Evolutionary conservation across 2,888 invertebrate species (phyloP), one percentile per base, ranked within the genome.

Genomic region (Nowickia ferox): DNA sequence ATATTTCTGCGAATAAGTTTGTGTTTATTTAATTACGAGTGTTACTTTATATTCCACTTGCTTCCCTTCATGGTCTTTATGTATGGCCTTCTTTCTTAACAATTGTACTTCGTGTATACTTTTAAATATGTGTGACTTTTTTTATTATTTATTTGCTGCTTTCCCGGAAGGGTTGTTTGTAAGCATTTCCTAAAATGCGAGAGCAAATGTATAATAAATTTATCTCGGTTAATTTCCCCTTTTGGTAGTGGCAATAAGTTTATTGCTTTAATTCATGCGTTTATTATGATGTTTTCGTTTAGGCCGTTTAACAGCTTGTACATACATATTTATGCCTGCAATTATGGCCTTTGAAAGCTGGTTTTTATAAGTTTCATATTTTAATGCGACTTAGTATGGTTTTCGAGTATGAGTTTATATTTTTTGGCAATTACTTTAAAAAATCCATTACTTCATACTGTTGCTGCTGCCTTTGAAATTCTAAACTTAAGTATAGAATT

Each of bases 361-460:
- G 66, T 77, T 76, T 53, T 13, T 30, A 46, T 22, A 44, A 17
- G 44, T 68, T 61, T 48, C 40, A 68, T 74, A 61, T n/a, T 38
- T 17, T 42, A 30, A 48, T 17, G 46, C 17, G 5, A 19, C n/a
- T 17, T 19, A 1, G 9, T 15, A 9, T n/a, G 19, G 5, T 30
- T n/a, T 38, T 46, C 9, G 10, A n/a, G 38, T 59, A 17, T 65
- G 10, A 44, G 63, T 82, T 69, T 87, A n/a, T 68, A 38, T 30
- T 66, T 42, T 87, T 90, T 90, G 90, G 91, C 90, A 90, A 90
- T 88, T 89, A 88, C 85, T 89, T 88, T 87, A 87, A 87, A 87
- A 91, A 91, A 91, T 91, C 91, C 91, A 90, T 90, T 90, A 89
- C 71, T 69, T 74, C 74, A 77, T 75, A 81, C 84, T 61, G 40